These are phyloP conservation scores for Rhagophthalmus giganteus DNA, from an alignment of 2,888 invertebrate genomes.

Conservation along the genomic window DNA sequence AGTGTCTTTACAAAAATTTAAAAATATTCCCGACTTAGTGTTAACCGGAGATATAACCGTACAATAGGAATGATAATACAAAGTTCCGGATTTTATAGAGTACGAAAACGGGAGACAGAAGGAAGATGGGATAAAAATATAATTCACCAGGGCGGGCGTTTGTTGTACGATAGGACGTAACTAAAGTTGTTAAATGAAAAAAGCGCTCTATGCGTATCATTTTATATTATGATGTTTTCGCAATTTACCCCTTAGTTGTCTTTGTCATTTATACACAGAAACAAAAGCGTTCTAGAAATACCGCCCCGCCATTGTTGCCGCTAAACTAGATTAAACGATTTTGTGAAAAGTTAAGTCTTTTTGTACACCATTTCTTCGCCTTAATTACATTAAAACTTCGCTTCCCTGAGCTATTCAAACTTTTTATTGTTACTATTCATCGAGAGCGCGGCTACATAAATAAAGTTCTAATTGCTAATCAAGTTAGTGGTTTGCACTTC, in stretches of 20 bases:
- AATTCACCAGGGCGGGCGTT: constrained; percentile 6
- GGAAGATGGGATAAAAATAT: constrained; percentile 14
- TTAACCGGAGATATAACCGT: neutral
- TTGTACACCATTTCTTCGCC: constrained; percentile 1
- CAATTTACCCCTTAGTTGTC: neutral
- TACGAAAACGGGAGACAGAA: constrained; percentile 8
- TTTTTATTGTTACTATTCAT: constrained; percentile 12
- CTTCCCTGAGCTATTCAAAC: constrained; percentile 5
- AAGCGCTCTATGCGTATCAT: neutral
- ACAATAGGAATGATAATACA: constrained; percentile 7
- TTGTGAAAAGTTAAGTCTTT: neutral
- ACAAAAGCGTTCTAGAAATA: too few relatives aligned
- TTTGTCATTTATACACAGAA: too few relatives aligned
- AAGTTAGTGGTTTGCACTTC: constrained; percentile 9
- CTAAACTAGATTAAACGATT: too few relatives aligned
- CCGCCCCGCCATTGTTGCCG: too few relatives aligned
- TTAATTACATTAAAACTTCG: constrained; percentile 9
- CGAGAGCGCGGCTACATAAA: constrained; percentile 7
- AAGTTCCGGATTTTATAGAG: constrained; percentile 14
- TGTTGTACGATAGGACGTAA: constrained; percentile 1
- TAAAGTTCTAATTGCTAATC: constrained; percentile 13
- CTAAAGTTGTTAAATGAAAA: constrained; percentile 14
- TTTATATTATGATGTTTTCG: constrained; percentile 1
- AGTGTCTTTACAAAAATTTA: too few relatives aligned
- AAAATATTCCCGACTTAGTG: neutral